These are phyloP conservation scores for Fukomys damarensis DNA, from an alignment of 2,113 vertebrate species.

Conservation along the genomic window DNA sequence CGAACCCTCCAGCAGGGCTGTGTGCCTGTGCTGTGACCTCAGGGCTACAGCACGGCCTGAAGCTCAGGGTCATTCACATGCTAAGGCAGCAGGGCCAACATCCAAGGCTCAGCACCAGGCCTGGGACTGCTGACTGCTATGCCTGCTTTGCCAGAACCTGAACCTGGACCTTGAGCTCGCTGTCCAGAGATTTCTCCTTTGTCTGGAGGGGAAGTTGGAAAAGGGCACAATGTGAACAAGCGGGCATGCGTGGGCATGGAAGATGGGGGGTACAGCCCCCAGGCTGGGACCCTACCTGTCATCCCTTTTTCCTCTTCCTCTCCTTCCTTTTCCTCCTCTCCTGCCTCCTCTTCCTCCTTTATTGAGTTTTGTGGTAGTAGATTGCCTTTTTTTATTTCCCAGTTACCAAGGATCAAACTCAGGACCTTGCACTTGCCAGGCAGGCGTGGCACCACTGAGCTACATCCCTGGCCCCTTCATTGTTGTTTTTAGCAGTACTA, in stretches of 20 bases:
- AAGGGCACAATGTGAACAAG: neutral
- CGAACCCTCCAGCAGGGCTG: too few species aligned
- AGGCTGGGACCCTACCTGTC: neutral
- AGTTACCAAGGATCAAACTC: too few species aligned
- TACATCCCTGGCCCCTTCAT: too few species aligned
- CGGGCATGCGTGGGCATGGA: rapidly evolving
- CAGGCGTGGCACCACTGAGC: too few species aligned
- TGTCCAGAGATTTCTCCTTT: neutral
- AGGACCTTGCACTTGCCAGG: too few species aligned
- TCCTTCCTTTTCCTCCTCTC: too few species aligned
- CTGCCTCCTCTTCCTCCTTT: neutral
- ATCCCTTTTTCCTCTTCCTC: neutral
- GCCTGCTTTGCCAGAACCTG: neutral
- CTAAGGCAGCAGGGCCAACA: rapidly evolving
- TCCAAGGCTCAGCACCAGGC: neutral
- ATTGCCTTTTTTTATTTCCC: too few species aligned
- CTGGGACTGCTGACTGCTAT: neutral
- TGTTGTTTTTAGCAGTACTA: too few species aligned
- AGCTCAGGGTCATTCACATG: neutral
- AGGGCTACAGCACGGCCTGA: too few species aligned
- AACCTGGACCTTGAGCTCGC: neutral
- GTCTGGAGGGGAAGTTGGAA: neutral
- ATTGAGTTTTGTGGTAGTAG: neutral
- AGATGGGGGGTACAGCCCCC: rapidly evolving
- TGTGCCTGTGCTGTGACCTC: neutral